Evolutionary conservation across 2,113 vertebrate species (phyloP).

Genomic region (Balaeniceps rex): DNA sequence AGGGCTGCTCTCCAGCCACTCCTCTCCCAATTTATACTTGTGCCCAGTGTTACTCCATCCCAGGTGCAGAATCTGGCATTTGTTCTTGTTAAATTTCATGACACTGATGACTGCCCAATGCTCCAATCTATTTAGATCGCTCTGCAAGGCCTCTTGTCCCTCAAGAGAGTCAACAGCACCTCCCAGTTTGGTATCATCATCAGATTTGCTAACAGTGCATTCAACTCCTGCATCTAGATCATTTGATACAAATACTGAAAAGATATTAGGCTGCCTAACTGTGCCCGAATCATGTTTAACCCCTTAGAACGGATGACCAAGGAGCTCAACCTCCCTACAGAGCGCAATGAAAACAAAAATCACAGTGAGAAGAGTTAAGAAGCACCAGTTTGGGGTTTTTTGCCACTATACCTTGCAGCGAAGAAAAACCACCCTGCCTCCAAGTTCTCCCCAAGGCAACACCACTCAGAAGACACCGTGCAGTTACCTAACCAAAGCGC

Average conservation of each 20-base stretch:
- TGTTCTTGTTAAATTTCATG: background rate
- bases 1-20: background rate
- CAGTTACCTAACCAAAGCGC: background rate
- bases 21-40: background rate
- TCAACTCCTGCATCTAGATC: background rate
- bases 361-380: background rate
- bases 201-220: too few relatives aligned
- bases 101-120: fast-evolving
- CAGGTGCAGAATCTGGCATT: background rate
- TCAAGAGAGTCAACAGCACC: background rate
- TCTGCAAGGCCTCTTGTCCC: background rate
- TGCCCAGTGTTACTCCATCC: fast-evolving
- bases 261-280: too few relatives aligned
- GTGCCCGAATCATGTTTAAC: background rate
- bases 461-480: fast-evolving
- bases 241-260: fast-evolving
- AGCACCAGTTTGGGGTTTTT: too few relatives aligned
- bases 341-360: fast-evolving
- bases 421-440: background rate
- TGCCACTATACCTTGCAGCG: fast-evolving
- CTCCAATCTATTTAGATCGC: too few relatives aligned
- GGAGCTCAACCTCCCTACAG: background rate
- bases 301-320: background rate
- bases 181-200: background rate
- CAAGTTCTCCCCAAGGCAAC: background rate